Conservation (phyloP, 2,797 vertebrate genomes). For the Parauchenoglanis ngamensis region DNA sequence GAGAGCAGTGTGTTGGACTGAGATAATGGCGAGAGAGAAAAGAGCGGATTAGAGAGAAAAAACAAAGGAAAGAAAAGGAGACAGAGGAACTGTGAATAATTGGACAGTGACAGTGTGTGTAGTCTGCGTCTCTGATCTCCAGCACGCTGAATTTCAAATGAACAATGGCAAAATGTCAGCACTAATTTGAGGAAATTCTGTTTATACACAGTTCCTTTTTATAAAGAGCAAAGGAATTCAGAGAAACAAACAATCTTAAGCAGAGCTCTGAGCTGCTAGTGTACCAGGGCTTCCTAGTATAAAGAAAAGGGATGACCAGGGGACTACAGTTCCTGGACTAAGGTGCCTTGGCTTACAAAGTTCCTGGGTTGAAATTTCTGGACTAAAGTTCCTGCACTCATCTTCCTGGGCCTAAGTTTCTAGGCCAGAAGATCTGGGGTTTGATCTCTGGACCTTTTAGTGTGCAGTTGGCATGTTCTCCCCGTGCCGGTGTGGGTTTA, state of each 20-base stretch:
- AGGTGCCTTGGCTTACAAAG: background rate
- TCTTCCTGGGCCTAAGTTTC: background rate
- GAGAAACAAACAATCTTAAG: background rate
- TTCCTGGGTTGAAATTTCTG: background rate
- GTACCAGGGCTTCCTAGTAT: background rate
- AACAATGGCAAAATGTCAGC: background rate
- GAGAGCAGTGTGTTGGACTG: slow-evolving; percentile 32
- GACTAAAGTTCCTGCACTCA: background rate
- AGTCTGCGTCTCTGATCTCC: slow-evolving; percentile 5
- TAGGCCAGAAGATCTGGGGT: background rate
- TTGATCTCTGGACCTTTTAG: background rate
- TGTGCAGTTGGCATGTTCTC: no score
- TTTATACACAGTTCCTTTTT: background rate
- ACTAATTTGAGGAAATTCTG: background rate
- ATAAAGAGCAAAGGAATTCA: background rate
- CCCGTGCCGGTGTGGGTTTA: no score
- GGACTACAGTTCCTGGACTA: background rate
- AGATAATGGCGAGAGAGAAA: background rate
- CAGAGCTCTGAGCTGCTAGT: background rate
- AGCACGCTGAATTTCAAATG: background rate
- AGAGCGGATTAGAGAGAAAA: background rate
- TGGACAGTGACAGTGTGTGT: slow-evolving; percentile 5
- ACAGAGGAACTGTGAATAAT: slow-evolving; percentile 1
- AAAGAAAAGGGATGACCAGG: background rate
- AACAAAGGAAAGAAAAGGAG: slow-evolving; percentile 49